These are phyloP conservation scores for Semicossyphus pulcher DNA, from an alignment of 2,113 vertebrate species.

Conservation along the genomic window DNA sequence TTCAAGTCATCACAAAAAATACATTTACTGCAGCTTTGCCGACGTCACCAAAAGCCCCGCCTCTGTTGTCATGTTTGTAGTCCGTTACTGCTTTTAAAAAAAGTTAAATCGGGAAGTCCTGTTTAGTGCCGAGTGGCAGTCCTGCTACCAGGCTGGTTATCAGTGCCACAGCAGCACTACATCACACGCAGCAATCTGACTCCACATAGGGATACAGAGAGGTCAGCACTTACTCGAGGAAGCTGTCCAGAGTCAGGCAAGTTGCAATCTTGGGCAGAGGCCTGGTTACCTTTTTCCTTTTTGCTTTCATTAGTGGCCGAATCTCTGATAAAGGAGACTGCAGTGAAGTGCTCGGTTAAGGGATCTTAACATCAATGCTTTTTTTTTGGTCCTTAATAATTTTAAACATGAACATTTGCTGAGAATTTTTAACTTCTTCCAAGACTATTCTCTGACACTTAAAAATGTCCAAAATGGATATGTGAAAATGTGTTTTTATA, in stretches of 20 bases:
- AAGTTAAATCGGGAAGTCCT: conserved; percentile 4
- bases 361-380: too few species aligned
- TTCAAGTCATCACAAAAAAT: not conserved
- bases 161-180: not conserved
- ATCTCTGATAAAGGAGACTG: conserved; percentile 84
- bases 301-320: conserved; percentile 82
- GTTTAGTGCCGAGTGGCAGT: conserved; percentile 3
- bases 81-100: conserved; percentile 7
- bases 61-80: not conserved
- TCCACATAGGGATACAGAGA: not conserved
- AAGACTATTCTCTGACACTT: not conserved
- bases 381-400: too few species aligned
- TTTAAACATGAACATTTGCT: too few species aligned
- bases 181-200: not conserved
- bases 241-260: conserved; percentile 80
- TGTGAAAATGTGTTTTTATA: not conserved
- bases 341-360: conserved; percentile 63
- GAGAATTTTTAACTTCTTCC: not conserved
- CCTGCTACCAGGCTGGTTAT: conserved; percentile 15
- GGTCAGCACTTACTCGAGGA: conserved; percentile 72
- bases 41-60: not conserved
- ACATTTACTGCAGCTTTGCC: not conserved
- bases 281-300: conserved; percentile 84
- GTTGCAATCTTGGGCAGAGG: conserved; percentile 64
- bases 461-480: not conserved